Conservation (phyloP, 2,797 vertebrate species). For the Argyrosomus regius region DNA sequence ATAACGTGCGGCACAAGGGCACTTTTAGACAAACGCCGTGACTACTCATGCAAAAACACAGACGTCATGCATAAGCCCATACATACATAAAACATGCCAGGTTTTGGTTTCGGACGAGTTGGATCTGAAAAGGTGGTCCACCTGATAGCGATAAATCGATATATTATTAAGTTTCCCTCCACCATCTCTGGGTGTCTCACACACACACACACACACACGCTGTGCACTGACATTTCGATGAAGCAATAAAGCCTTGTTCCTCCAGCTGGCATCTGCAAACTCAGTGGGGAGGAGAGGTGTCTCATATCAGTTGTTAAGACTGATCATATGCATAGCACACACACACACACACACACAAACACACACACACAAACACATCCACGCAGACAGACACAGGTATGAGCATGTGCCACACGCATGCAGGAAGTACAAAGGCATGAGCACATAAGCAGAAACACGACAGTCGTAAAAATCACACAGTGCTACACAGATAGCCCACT, state of each 20-base stretch:
- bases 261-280: conserved; percentile 80
- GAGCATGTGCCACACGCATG: conserved; percentile 26
- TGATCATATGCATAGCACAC: conserved; percentile 45
- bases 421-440: conserved; percentile 11
- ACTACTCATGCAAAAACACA: conserved; percentile 10
- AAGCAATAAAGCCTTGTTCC: conserved; percentile 76
- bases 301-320: conserved; percentile 66
- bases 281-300: conserved; percentile 72
- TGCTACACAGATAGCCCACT: conserved; percentile 36
- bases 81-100: conserved; percentile 53
- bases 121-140: conserved; percentile 47
- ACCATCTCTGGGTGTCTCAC: conserved; percentile 42
- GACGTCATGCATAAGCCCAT: conserved; percentile 19
- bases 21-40: conserved; percentile 6
- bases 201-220: conserved; percentile 45
- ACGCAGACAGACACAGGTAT: conserved; percentile 6
- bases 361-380: conserved; percentile 17
- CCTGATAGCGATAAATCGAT: conserved; percentile 54
- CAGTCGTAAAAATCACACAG: conserved; percentile 38
- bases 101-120: conserved; percentile 45
- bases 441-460: background rate
- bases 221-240: conserved; percentile 78
- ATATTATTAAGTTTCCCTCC: conserved; percentile 66
- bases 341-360: conserved; percentile 18
- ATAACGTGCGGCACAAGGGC: background rate